Conservation (phyloP, 2,113 vertebrate species). For the Tapirus terrestris region DNA sequence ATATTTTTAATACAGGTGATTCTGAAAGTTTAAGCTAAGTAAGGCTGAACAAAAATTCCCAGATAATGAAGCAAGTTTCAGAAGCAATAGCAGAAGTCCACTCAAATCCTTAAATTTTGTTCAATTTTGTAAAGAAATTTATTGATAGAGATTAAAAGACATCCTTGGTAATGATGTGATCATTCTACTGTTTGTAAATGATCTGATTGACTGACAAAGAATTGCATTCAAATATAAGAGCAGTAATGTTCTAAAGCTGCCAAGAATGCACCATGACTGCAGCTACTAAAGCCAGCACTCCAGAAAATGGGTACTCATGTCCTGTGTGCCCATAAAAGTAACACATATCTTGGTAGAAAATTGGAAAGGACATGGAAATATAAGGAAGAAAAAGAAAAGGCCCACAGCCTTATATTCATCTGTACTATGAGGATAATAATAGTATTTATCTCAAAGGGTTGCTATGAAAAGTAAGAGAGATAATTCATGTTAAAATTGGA, state of each 20-base stretch:
- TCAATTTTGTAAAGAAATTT: background rate
- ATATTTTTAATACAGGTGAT: background rate
- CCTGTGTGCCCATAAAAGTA: background rate
- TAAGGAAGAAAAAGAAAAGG: background rate
- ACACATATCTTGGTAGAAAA: background rate
- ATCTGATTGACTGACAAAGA: background rate
- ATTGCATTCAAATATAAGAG: background rate
- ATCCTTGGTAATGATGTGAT: background rate
- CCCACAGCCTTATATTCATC: background rate
- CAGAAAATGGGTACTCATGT: background rate
- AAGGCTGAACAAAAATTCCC: background rate
- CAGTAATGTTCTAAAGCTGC: background rate
- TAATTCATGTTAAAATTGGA: slow-evolving; percentile 10
- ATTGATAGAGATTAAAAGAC: background rate
- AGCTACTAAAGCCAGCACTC: background rate
- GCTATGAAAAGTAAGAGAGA: background rate
- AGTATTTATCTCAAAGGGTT: background rate
- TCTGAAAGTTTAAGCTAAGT: background rate
- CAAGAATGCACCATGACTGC: accelerated
- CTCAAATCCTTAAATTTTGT: background rate
- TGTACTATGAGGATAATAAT: background rate
- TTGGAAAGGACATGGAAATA: background rate
- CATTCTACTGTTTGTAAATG: background rate
- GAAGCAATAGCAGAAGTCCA: background rate
- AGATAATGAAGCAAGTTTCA: background rate